Conservation (phyloP, 2,113 vertebrate species). For the Notothenia rossii region DNA sequence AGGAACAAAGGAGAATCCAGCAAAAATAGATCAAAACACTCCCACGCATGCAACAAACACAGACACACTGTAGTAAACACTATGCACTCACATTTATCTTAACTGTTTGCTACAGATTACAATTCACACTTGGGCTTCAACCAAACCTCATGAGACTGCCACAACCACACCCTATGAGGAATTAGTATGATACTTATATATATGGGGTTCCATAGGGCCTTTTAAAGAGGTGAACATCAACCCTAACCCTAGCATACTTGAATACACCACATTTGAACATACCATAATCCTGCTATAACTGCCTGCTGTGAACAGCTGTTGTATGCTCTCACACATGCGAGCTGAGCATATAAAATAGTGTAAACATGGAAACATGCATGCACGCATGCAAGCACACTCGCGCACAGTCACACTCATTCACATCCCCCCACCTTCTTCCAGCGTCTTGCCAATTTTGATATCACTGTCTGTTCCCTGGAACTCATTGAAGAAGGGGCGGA, state of each 20-base stretch:
- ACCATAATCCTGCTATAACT: slow-evolving; percentile 45
- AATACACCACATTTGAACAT: slow-evolving; percentile 65
- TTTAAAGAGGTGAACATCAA: slow-evolving; percentile 46
- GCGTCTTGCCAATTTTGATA: slow-evolving; percentile 94
- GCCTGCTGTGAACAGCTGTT: slow-evolving; percentile 76
- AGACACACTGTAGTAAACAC: slow-evolving; percentile 45
- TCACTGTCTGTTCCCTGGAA: slow-evolving; percentile 99
- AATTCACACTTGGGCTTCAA: slow-evolving; percentile 67
- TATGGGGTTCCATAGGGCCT: slow-evolving; percentile 49
- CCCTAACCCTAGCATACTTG: slow-evolving; percentile 40
- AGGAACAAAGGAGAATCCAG: slow-evolving; percentile 51
- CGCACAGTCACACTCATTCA: slow-evolving; percentile 28
- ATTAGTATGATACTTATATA: slow-evolving; percentile 69
- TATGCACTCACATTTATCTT: slow-evolving; percentile 32
- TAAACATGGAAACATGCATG: slow-evolving; percentile 67
- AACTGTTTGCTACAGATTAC: slow-evolving; percentile 49
- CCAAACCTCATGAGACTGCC: slow-evolving; percentile 67
- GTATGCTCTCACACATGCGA: slow-evolving; percentile 58
- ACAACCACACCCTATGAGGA: slow-evolving; percentile 80
- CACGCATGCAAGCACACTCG: slow-evolving; percentile 49
- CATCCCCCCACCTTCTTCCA: slow-evolving; percentile 92
- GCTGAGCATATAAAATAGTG: slow-evolving; percentile 64
- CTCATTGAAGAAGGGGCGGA: slow-evolving; percentile 97
- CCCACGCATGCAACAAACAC: slow-evolving; percentile 53
- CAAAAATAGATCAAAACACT: slow-evolving; percentile 62